Base-by-base conservation (phyloP, 2,113 vertebrate genomes). In the Saccopteryx leptura region DNA sequence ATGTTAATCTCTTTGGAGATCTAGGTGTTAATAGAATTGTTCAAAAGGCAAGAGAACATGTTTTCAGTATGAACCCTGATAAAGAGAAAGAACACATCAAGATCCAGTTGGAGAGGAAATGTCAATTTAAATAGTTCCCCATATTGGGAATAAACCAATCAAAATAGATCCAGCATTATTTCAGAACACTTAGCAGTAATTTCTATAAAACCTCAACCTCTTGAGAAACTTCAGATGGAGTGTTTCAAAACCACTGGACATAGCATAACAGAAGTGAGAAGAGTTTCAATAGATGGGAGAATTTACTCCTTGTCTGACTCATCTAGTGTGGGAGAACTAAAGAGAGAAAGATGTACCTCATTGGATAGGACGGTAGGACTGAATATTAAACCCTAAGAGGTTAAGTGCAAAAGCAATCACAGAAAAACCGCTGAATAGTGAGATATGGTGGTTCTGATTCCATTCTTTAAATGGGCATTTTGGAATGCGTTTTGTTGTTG, bases 151-250 rank as follows among this genome's bases (percentile, higher is more conserved):
- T 26, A 97, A 71, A 69, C 85, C 96, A 31, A n/a, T 98, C 26
- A 96, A 88, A 81, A 69, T 98, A 72, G 94, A 98, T 46, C 98
- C 98, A n/a, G 52, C 5, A 97, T 98, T 58, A 26, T 98, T 56
- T 87, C 97, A 18, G 89, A 98, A 46, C 98, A 98, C 24, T 95
- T 98, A 75, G 97, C 98, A 14, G 98, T 98, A 15, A 88, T 98
- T 83, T 98, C 98, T 80, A 75, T 98, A 31, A 98, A 98, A 91
- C 98, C 98, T 9, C 78, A 97, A 28, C 82, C 98, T 31, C 83
- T 98, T 80, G 97, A 98, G 69, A 95, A 93, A 75, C 92, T 98
- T 28, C 90, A 98, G 61, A 90, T 39, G 23, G 89, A 96, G 2
- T 98, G 97, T 28, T 58, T 98, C 8, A 94, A 24, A 68, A 96